Conservation (phyloP, 1,140 invertebrate species). For the Diorhabda sublineata region DNA sequence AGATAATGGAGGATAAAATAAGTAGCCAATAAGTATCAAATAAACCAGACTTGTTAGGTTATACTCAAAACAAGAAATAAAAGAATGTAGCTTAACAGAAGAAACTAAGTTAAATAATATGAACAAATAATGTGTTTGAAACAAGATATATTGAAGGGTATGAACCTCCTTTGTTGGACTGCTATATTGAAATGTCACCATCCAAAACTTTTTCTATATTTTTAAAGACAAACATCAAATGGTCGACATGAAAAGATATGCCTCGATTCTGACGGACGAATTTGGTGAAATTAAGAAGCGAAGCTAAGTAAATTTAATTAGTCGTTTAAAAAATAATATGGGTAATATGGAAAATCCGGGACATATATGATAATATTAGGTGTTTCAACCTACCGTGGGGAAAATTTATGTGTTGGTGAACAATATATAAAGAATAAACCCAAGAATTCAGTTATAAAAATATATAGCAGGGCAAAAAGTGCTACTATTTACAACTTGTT, state of each 20-base stretch:
- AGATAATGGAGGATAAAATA: no score
- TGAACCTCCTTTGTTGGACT: not conserved
- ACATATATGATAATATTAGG: slow-evolving; percentile 6
- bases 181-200: not conserved
- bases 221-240: slow-evolving; percentile 8
- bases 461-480: no score
- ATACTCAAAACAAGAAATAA: no score
- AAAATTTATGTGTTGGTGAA: slow-evolving; percentile 33
- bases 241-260: slow-evolving; percentile 12
- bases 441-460: not conserved
- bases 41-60: no score
- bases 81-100: not conserved
- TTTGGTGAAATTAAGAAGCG: slow-evolving; percentile 18
- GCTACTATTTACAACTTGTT: no score
- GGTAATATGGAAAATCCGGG: slow-evolving; percentile 13
- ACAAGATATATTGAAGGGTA: not conserved
- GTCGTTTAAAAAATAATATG: slow-evolving; percentile 5
- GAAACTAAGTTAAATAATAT: not conserved
- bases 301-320: slow-evolving; percentile 5
- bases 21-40: no score
- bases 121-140: not conserved
- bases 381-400: not conserved
- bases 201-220: slow-evolving; percentile 3
- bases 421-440: slow-evolving; percentile 27
- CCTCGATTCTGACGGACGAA: slow-evolving; percentile 17